Evolutionary conservation across 1,140 invertebrate species (phyloP), one percentile per base, ranked within the genome.

Genomic region (Sipha flava): DNA sequence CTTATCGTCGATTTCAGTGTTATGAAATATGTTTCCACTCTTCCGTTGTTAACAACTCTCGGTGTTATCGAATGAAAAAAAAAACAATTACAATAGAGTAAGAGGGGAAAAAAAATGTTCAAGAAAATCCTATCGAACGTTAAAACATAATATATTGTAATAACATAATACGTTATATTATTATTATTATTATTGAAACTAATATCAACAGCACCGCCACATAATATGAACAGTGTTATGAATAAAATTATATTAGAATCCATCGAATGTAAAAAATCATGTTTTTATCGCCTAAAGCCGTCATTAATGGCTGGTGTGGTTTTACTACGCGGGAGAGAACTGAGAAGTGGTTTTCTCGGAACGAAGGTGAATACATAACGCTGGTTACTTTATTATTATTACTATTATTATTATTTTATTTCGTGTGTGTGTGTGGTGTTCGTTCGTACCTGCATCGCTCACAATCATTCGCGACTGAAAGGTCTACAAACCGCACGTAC

Each of bases 401-500:
- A n/a, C 34, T 62, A 59, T 7, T 59, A 59, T 59, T 59, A 59
- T 31, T 59, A 31, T 59, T 62, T 64, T 64, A 18, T 34, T 64
- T 68, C 62, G 7, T 23, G 64, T 45, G 23, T 10, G 37, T 40
- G 37, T 6, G 37, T 10, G 10, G 5, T 12, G 12, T 59, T 5
- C n/a, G n/a, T 52, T 23, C 47, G 72, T 72, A 9, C 29, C 72
- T 34, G 45, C 49, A 16, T 75, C 72, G 72, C 37, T 37, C 31
- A n/a, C 29, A 31, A 54, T 75, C 73, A 77, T 57, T 77, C 73
- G 73, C 73, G 31, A 37, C 59, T 16, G 52, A 77, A 77, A 77
- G 52, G 52, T 77, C 16, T 23, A 40, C 72, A 21, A 54, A 59
- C 73, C 31, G 23, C 34, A 77, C 73, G 52, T 43, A 57, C 73